Conservation (phyloP, 2,113 vertebrate species). For the Tympanuchus pallidicinctus region DNA sequence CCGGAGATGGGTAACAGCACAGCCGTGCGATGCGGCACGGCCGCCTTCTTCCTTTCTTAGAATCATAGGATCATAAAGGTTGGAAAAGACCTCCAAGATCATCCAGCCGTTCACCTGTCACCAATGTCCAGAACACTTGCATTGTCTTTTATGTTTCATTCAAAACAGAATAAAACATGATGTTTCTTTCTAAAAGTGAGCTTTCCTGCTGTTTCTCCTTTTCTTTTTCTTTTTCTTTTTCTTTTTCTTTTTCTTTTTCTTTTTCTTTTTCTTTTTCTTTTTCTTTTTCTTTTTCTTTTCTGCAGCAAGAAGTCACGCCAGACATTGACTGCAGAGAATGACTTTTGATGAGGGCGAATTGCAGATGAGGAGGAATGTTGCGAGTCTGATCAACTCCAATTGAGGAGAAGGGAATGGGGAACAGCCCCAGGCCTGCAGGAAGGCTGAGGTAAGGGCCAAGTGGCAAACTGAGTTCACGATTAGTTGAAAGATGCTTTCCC, state of each 20-base stretch:
- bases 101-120: no score
- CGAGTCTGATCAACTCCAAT: not conserved
- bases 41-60: not conserved
- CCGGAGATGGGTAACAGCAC: not conserved
- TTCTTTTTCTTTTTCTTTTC: no score
- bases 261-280: no score
- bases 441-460: not conserved
- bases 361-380: not conserved
- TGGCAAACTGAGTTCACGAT: conserved; percentile 7
- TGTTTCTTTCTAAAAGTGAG: not conserved
- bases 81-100: no score
- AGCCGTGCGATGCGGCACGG: not conserved
- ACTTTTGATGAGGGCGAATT: not conserved
- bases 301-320: not conserved
- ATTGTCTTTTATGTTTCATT: not conserved
- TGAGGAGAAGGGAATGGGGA: not conserved
- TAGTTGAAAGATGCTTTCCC: not conserved
- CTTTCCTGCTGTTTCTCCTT: not conserved
- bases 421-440: not conserved
- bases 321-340: not conserved
- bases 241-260: no score
- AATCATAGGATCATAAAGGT: no score
- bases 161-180: not conserved
- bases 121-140: no score
- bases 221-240: not conserved